These are phyloP conservation scores for Sciurus vulgaris DNA, from an alignment of 2,797 vertebrate genomes.

Conservation along the genomic window DNA sequence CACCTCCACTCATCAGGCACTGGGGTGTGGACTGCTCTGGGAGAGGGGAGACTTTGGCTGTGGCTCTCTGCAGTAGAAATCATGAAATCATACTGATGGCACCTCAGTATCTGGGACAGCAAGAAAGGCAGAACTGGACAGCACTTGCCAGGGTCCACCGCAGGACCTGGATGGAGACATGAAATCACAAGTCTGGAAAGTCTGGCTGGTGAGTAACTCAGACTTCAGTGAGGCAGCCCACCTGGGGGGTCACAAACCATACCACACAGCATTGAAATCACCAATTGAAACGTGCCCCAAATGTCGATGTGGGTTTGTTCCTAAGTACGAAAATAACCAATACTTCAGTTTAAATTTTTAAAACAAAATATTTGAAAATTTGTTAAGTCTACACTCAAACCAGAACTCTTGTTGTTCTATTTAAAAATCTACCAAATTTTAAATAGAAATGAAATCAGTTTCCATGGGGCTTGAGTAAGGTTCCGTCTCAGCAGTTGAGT, in stretches of 20 bases:
- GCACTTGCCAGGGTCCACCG: not conserved
- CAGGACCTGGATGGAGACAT: not conserved
- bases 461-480: not conserved
- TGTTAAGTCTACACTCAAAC: not conserved
- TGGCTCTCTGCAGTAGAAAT: not conserved
- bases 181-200: not conserved
- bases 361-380: constrained; percentile 37
- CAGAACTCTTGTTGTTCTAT: not conserved
- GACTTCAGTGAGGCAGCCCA: not conserved
- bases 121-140: not conserved
- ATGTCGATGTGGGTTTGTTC: not conserved
- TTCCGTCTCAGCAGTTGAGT: not conserved
- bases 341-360: not conserved
- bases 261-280: not conserved
- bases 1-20: not conserved
- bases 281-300: not conserved
- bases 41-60: fast-evolving
- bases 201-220: not conserved
- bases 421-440: constrained; percentile 34
- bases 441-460: constrained; percentile 38
- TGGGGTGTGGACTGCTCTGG: too few relatives aligned
- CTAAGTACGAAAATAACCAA: not conserved
- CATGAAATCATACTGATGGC: not conserved
- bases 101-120: not conserved
- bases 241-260: not conserved